Evolutionary conservation across 1,140 invertebrate genomes (phyloP).

Genomic region (Pseudachorutes palmiensis): DNA sequence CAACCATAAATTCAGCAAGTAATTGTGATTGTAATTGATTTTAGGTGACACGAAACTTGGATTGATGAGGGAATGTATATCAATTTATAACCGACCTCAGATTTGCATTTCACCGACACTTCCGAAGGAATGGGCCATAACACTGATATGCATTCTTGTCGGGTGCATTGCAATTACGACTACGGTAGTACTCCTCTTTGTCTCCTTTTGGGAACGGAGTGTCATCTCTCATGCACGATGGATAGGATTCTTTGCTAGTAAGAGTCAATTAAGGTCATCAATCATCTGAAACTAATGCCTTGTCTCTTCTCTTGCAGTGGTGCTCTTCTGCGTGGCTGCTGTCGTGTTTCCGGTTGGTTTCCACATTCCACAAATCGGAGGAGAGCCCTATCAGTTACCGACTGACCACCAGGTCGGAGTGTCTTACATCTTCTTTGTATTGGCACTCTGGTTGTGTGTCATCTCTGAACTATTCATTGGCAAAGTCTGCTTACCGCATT

Average conservation of each 20-base stretch:
- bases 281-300: neutral
- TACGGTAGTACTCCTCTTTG: constrained; percentile 74
- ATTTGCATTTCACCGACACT: constrained; percentile 29
- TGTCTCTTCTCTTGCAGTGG: constrained; percentile 54
- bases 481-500: constrained; percentile 93
- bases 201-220: constrained; percentile 83
- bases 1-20: neutral
- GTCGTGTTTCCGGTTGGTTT: constrained; percentile 95
- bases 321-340: constrained; percentile 87
- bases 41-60: constrained; percentile 77
- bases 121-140: constrained; percentile 71
- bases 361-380: constrained; percentile 88
- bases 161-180: constrained; percentile 87
- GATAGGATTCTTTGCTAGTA: constrained; percentile 92
- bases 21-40: constrained; percentile 30
- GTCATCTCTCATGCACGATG: constrained; percentile 85
- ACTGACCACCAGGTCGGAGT: constrained; percentile 81
- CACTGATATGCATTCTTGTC: constrained; percentile 80
- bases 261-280: constrained; percentile 35
- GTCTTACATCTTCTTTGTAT: constrained; percentile 89
- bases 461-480: constrained; percentile 92
- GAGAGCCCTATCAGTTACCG: constrained; percentile 87
- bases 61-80: constrained; percentile 88
- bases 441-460: constrained; percentile 91
- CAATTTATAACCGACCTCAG: constrained; percentile 70